A percentile compares a stretch with the other conserved stretches of the same genome.
Conservation (phyloP, 2,888 invertebrate species). For the Drosophila birchii region DNA sequence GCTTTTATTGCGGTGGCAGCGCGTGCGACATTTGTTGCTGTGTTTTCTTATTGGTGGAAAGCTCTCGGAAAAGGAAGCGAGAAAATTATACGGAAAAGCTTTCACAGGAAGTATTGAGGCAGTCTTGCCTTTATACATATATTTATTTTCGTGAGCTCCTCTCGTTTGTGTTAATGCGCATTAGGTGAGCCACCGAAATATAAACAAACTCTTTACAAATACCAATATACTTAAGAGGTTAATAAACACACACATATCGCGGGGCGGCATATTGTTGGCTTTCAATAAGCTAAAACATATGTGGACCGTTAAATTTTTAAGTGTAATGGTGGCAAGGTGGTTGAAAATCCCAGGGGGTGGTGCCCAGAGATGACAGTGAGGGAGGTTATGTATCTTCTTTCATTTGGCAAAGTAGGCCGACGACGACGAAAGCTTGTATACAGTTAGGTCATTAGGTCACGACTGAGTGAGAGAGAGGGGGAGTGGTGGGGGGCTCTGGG, state of each 20-base stretch:
- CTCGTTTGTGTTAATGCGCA: slow-evolving; percentile 42
- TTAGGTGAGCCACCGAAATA: slow-evolving; percentile 37
- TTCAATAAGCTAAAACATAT: slow-evolving; percentile 45
- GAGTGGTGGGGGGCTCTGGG: neutral
- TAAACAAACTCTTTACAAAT: slow-evolving; percentile 55
- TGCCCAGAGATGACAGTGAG: neutral
- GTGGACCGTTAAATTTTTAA: slow-evolving; percentile 15
- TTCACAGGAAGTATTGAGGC: slow-evolving; percentile 54
- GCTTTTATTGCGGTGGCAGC: slow-evolving; percentile 47
- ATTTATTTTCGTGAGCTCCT: no score
- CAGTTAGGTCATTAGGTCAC: slow-evolving; percentile 47
- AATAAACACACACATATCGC: slow-evolving; percentile 42
- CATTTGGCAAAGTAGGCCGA: slow-evolving; percentile 36
- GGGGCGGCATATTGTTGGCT: slow-evolving; percentile 7
- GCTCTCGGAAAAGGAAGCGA: slow-evolving; percentile 18
- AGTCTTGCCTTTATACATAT: slow-evolving; percentile 9
- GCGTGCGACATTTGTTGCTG: slow-evolving; percentile 70
- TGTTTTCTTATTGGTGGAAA: slow-evolving; percentile 51
- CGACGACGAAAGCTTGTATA: slow-evolving; percentile 26
- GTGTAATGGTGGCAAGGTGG: neutral
- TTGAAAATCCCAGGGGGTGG: neutral
- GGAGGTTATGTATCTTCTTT: slow-evolving; percentile 14
- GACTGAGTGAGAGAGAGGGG: slow-evolving; percentile 1
- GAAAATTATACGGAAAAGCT: slow-evolving; percentile 70
- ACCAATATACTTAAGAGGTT: slow-evolving; percentile 44